Conservation (phyloP, 2,797 vertebrate genomes). For the Hylomyscus alleni region DNA sequence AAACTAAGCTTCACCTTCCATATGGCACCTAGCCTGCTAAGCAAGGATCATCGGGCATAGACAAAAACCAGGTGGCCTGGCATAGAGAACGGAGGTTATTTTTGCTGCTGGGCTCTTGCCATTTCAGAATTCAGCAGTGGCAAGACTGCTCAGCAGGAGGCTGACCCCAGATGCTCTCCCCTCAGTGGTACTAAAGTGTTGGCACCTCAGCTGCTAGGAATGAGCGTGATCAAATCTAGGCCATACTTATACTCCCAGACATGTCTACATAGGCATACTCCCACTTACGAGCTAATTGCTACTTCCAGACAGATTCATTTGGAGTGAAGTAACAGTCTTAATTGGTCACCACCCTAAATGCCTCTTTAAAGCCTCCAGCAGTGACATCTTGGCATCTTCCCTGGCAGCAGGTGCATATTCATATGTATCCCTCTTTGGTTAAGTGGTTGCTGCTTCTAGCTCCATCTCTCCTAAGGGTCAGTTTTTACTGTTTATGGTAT, state of each 20-base stretch:
- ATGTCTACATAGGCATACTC: slow-evolving; percentile 48
- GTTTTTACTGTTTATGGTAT: slow-evolving; percentile 9
- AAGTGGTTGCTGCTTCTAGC: background rate
- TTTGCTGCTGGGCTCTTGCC: slow-evolving; percentile 67
- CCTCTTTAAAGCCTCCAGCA: background rate
- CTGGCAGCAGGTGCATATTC: slow-evolving; percentile 16
- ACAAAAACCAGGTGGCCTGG: slow-evolving; percentile 79
- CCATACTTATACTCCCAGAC: slow-evolving; percentile 30
- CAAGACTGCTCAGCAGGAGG: background rate
- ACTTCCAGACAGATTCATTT: slow-evolving; percentile 3
- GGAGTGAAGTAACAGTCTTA: background rate
- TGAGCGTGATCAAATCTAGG: slow-evolving; percentile 56
- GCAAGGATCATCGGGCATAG: slow-evolving; percentile 62
- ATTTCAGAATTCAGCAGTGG: slow-evolving; percentile 66
- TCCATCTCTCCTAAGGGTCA: background rate
- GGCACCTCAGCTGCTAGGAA: background rate
- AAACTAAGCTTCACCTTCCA: slow-evolving; percentile 33
- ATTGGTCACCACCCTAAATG: background rate
- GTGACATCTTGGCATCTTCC: slow-evolving; percentile 19
- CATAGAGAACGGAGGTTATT: slow-evolving; percentile 52
- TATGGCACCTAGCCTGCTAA: slow-evolving; percentile 59
- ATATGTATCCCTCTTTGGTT: background rate
- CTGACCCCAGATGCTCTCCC: slow-evolving; percentile 57
- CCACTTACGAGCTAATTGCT: slow-evolving; percentile 5
- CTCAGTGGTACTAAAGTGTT: background rate